Percentiles rank a stretch among this genome's conserved stretches.
Evolutionary conservation across 2,797 vertebrate genomes (phyloP).

Genomic region (Sebastes oblongus): DNA sequence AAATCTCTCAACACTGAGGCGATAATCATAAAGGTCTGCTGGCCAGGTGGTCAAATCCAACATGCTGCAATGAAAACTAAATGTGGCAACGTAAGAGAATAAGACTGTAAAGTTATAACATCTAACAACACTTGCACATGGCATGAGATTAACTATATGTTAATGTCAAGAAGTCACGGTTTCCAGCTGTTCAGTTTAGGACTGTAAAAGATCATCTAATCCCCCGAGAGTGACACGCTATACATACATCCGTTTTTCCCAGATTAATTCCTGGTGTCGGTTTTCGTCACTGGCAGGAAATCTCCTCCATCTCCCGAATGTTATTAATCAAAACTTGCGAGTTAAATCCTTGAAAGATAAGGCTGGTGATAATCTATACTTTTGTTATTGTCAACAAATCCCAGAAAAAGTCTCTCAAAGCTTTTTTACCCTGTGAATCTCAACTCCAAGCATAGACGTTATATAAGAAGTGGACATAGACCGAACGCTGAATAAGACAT

Average conservation of each 20-base stretch:
- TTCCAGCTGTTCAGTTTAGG: background rate
- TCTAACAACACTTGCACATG: background rate
- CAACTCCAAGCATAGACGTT: no score
- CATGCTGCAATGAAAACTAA: background rate
- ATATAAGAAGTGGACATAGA: no score
- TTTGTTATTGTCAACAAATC: background rate
- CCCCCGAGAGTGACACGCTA: background rate
- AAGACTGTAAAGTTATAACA: background rate
- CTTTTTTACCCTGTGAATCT: background rate
- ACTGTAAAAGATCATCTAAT: conserved; percentile 11
- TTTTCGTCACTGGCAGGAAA: background rate
- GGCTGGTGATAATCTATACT: background rate
- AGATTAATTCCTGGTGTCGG: conserved; percentile 9
- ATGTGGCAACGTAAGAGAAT: background rate
- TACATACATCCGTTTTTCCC: background rate
- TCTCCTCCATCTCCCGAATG: background rate
- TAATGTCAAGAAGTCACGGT: background rate
- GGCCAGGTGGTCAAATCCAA: background rate
- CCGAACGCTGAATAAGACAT: no score
- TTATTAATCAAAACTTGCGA: background rate
- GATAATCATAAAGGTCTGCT: background rate
- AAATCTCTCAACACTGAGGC: conserved; percentile 5
- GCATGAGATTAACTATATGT: background rate
- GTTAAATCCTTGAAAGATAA: background rate
- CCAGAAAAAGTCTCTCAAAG: background rate